A percentile compares a stretch with the other conserved stretches of the same genome.
These are phyloP conservation scores for Crenichthys baileyi DNA, from an alignment of 2,797 vertebrate species.

Conservation along the genomic window DNA sequence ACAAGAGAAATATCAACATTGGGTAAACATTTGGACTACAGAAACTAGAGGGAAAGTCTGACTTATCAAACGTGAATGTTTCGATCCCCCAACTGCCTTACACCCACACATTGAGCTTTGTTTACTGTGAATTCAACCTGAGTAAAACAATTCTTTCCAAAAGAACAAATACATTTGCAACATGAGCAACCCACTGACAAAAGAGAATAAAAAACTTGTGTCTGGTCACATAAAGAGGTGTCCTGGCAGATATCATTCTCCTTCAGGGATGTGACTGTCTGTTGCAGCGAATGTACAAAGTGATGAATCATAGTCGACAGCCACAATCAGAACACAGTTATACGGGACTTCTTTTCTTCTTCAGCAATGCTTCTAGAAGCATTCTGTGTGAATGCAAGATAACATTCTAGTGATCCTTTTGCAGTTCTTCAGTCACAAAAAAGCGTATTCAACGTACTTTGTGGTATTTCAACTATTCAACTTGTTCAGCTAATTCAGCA, in stretches of 20 bases:
- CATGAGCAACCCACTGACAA: background rate
- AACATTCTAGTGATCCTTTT: background rate
- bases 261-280: constrained; percentile 9
- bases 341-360: constrained; percentile 5
- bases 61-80: constrained; percentile 10
- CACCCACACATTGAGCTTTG: constrained; percentile 6
- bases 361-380: constrained; percentile 24
- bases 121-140: constrained; percentile 6
- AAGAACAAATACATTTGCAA: background rate
- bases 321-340: constrained; percentile 15
- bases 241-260: constrained; percentile 29
- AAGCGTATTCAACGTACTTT: background rate
- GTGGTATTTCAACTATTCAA: background rate
- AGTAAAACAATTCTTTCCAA: constrained; percentile 8
- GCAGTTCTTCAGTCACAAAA: background rate
- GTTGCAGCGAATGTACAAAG: constrained; percentile 2
- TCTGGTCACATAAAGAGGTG: constrained; percentile 31
- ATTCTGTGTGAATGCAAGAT: constrained; percentile 11
- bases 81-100: background rate
- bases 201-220: background rate
- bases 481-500: background rate
- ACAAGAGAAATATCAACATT: background rate
- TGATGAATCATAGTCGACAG: constrained; percentile 25
- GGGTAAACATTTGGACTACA: background rate
- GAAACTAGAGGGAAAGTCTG: background rate